Evolutionary conservation across 2,888 invertebrate species (phyloP).

Genomic region (Anoplius nigerrimus): DNA sequence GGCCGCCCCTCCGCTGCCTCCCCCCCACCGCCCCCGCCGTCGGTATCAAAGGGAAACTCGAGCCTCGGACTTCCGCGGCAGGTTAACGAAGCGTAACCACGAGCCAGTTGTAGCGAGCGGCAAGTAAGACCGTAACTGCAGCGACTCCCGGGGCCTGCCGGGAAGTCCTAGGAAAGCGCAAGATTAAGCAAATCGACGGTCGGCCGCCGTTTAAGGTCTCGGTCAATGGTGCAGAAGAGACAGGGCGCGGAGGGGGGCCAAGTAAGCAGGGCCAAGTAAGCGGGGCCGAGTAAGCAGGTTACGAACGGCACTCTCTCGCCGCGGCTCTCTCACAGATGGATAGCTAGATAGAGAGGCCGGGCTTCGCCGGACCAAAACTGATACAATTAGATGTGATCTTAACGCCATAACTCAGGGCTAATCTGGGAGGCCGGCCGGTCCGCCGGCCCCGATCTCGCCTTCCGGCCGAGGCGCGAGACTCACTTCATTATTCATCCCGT

Average conservation of each 20-base stretch:
- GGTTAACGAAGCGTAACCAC: conserved; percentile 47
- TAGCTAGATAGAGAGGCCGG: conserved; percentile 67
- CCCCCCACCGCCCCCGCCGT: too few species aligned
- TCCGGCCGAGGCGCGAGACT: conserved; percentile 70
- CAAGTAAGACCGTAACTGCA: conserved; percentile 50
- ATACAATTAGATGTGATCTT: conserved; percentile 75
- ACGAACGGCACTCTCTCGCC: neutral
- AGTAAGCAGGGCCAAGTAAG: conserved; percentile 58
- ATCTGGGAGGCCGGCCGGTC: conserved; percentile 65
- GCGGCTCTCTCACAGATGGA: conserved; percentile 66
- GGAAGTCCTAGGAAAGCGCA: conserved; percentile 60
- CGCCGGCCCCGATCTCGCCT: conserved; percentile 62
- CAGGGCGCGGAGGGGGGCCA: conserved; percentile 58
- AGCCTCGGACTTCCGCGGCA: conserved; percentile 31
- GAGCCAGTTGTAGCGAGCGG: conserved; percentile 46
- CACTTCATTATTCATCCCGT: conserved; percentile 75
- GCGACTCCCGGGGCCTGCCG: conserved; percentile 48
- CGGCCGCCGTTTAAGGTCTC: conserved; percentile 66
- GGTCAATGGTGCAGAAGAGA: conserved; percentile 72
- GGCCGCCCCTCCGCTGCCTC: too few species aligned
- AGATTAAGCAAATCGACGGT: conserved; percentile 69
- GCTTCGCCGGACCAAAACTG: conserved; percentile 67
- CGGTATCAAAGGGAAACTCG: conserved; percentile 13
- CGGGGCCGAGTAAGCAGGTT: conserved; percentile 28
- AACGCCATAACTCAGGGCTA: conserved; percentile 74